Conservation (phyloP, 2,113 vertebrate species). For the Puma concolor region DNA sequence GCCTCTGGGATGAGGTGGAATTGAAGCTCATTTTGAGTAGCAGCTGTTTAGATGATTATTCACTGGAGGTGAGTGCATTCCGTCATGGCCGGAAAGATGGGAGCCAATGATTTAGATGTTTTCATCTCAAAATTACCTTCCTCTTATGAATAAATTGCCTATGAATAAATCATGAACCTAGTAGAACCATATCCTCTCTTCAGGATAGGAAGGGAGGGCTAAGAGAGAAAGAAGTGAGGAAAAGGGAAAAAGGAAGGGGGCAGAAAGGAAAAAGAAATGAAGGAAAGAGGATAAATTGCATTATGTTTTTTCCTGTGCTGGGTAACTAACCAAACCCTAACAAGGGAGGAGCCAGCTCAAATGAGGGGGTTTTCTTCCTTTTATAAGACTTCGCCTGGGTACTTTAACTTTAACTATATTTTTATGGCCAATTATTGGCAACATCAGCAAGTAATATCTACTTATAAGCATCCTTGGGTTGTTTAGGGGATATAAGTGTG, state of each 20-base stretch:
- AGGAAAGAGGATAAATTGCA: neutral
- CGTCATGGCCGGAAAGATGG: neutral
- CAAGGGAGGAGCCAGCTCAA: neutral
- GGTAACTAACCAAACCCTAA: neutral
- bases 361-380: neutral
- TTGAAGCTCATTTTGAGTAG: neutral
- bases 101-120: neutral
- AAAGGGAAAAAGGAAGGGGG: neutral
- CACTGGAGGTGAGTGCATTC: neutral
- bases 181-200: neutral
- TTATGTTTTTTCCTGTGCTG: neutral
- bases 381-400: neutral
- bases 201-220: neutral
- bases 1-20: neutral
- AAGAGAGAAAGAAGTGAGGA: neutral
- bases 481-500: neutral
- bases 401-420: neutral
- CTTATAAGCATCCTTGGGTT: neutral
- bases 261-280: neutral
- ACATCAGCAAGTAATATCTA: neutral
- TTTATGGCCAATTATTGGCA: neutral
- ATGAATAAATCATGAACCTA: neutral
- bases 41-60: neutral
- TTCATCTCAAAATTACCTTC: neutral
- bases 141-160: neutral